phyloP scores from a whole-genome alignment of 2,888 invertebrate species.

The Melipona beecheii region DNA sequence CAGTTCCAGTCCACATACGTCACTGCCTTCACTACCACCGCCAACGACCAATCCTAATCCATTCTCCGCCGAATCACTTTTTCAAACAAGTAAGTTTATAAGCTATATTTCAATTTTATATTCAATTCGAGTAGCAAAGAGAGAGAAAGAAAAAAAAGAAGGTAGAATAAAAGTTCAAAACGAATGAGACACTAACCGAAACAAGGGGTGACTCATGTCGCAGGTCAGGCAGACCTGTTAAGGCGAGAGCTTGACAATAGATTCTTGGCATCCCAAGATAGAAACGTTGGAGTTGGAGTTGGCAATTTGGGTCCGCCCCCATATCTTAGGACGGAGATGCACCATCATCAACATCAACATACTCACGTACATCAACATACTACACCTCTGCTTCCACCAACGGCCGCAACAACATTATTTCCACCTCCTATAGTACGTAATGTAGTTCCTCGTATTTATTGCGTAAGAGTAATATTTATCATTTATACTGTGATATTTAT shows the following conservation, averaged over 20 bases:
- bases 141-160: background rate
- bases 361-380: conserved; percentile 95
- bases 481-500: background rate
- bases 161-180: conserved; percentile 8
- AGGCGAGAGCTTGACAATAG: conserved; percentile 95
- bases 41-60: conserved; percentile 90
- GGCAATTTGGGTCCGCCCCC: conserved; percentile 87
- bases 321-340: conserved; percentile 92
- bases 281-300: conserved; percentile 84
- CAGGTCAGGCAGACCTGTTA: conserved; percentile 92
- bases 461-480: background rate
- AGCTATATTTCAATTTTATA: conserved; percentile 13
- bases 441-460: background rate
- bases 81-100: conserved; percentile 91
- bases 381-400: conserved; percentile 87
- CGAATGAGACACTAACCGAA: conserved; percentile 55
- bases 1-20: conserved; percentile 82
- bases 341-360: conserved; percentile 97
- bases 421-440: conserved; percentile 89
- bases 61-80: conserved; percentile 94
- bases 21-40: conserved; percentile 81
- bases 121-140: conserved; percentile 15
- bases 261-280: conserved; percentile 94
- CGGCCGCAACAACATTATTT: conserved; percentile 85
- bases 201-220: conserved; percentile 82